Evolutionary conservation across 2,888 invertebrate species (phyloP), one percentile per base, ranked within the genome.

Genomic region (Pseudeuparius sepicola): DNA sequence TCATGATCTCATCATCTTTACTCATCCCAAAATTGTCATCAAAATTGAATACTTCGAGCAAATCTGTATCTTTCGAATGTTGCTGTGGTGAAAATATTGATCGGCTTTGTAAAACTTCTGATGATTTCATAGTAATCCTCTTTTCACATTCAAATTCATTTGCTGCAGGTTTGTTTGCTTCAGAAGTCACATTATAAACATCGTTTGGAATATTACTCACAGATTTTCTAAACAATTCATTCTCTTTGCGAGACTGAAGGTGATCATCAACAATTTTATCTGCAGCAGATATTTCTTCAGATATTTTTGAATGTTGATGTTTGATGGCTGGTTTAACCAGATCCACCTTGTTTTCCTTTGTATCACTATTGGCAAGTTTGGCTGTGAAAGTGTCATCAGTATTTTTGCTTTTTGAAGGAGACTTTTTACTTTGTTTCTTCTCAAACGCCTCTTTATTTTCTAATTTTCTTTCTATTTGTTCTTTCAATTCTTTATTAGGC

Each of bases 21-120:
- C 68, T 60, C 45, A 73, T 67, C 14, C 73, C 74, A 49, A 80
- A 79, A 24, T 73, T 74, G 42, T 79, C 73, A 40, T 70, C 71
- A 23, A 59, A 49, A 23, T 57, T 55, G 44, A 68, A 66, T 24
- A 67, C 67, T 40, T 78, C 77, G 75, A 73, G 11, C 4, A 41
- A 20, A 13, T 41, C 43, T 1, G 34, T 67, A 37, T 71, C 69
- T 49, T 68, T 66, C 17, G 57, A 55, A 10, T 73, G 73, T 20
- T 73, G 71, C 42, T 77, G 78, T 3, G 82, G 81, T 1, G 81
- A 81, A 57, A 80, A 81, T 55, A 81, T 75, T 1, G 78, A 75
- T 33, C 75, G 67, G 49, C 69, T 73, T 7, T 70, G 64, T 45
- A 63, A 64, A 11, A 46, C 48, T 38, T 50, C 47, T 6, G 39